These are phyloP conservation scores for Podarcis siculus DNA, from an alignment of 2,797 vertebrate species.

Conservation along the genomic window DNA sequence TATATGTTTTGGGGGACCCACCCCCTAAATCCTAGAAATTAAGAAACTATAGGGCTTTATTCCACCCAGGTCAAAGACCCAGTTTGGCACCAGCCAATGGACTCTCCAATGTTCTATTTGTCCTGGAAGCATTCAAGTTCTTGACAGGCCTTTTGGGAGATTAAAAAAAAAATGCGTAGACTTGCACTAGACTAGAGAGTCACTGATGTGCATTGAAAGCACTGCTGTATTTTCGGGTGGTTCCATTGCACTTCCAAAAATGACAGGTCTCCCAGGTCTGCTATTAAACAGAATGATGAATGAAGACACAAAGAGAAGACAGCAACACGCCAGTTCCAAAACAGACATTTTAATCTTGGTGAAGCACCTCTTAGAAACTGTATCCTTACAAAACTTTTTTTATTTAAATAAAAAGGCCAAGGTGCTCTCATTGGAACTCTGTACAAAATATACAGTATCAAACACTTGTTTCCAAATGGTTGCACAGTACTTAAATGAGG, in stretches of 20 bases:
- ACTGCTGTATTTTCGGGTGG: neutral
- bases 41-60: too few species aligned
- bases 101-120: neutral
- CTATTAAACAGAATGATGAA: neutral
- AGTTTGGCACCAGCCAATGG: too few species aligned
- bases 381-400: slow-evolving; percentile 47
- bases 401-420: slow-evolving; percentile 52
- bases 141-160: too few species aligned
- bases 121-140: neutral
- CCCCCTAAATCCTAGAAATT: too few species aligned
- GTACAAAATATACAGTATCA: slow-evolving; percentile 4
- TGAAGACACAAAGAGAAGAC: neutral
- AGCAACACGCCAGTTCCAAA: slow-evolving; percentile 21
- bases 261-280: fast-evolving
- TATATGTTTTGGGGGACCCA: too few species aligned
- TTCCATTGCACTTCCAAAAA: neutral
- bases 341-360: slow-evolving; percentile 63
- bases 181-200: too few species aligned
- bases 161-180: too few species aligned
- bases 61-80: too few species aligned
- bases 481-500: neutral
- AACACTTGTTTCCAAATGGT: neutral
- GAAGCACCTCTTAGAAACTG: slow-evolving; percentile 20
- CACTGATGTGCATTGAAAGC: too few species aligned
- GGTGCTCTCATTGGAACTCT: neutral